Conservation (phyloP, 2,888 invertebrate species). For the Pseudoips prasinana region DNA sequence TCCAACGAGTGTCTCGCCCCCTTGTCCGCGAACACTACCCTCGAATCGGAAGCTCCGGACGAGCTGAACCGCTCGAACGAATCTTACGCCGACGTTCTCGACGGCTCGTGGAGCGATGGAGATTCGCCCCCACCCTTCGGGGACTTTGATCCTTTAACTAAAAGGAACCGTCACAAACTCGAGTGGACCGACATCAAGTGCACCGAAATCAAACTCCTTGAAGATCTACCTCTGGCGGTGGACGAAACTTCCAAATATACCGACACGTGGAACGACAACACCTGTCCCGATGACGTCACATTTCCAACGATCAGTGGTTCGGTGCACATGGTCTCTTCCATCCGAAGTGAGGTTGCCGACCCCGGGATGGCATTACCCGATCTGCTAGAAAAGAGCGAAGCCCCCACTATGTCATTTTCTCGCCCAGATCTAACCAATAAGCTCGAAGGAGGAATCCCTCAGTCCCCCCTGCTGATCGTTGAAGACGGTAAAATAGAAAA, state of each 20-base stretch:
- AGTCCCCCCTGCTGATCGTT: conserved; percentile 31
- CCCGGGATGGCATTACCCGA: conserved; percentile 82
- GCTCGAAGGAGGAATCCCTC: conserved; percentile 46
- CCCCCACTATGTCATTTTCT: conserved; percentile 42
- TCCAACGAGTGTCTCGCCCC: conserved; percentile 77
- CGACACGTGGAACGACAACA: conserved; percentile 92
- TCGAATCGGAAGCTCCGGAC: conserved; percentile 58
- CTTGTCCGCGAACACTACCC: conserved; percentile 53
- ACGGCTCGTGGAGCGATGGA: conserved; percentile 66
- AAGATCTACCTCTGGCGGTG: conserved; percentile 10
- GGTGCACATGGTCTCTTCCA: conserved; percentile 88
- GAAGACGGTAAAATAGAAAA: conserved; percentile 27
- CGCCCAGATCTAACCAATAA: conserved; percentile 67
- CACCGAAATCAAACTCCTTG: conserved; percentile 49
- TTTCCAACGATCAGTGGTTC: conserved; percentile 91
- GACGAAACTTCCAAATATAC: conserved; percentile 44
- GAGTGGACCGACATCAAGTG: conserved; percentile 64
- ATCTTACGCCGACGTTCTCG: conserved; percentile 68
- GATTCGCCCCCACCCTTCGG: conserved; percentile 36
- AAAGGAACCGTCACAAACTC: conserved; percentile 38
- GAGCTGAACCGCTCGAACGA: conserved; percentile 75
- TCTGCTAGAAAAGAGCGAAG: conserved; percentile 64
- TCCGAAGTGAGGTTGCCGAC: conserved; percentile 90
- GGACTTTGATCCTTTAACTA: conserved; percentile 40
- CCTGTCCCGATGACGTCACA: conserved; percentile 89